Percentiles rank a stretch among this genome's conserved stretches.
phyloP scores from a whole-genome alignment of 2,113 vertebrate genomes.

The Lontra canadensis region DNA sequence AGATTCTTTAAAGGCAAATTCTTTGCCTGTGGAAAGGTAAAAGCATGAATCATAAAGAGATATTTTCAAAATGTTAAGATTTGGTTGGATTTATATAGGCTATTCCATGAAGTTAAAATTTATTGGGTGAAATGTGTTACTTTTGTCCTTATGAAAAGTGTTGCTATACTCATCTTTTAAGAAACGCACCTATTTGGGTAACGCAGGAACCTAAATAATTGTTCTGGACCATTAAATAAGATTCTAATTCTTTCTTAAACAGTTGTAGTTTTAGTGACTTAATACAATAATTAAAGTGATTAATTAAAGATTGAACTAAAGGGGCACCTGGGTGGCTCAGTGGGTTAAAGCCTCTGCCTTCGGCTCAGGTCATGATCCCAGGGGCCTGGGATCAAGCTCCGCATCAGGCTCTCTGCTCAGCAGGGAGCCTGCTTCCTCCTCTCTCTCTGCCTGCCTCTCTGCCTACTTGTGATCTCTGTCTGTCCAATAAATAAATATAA shows the following conservation, averaged over 20 bases:
- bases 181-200: not conserved
- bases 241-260: not conserved
- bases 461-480: too few species aligned
- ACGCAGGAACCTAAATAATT: not conserved
- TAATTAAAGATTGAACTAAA: not conserved
- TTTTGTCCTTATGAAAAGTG: not conserved
- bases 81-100: not conserved
- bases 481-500: too few species aligned
- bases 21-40: not conserved
- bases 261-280: conserved; percentile 23
- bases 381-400: too few species aligned
- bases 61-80: not conserved
- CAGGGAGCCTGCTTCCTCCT: too few species aligned
- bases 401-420: too few species aligned
- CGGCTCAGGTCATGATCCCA: too few species aligned
- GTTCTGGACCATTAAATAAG: not conserved
- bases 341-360: too few species aligned
- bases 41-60: not conserved
- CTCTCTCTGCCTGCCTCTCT: too few species aligned
- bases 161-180: not conserved
- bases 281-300: not conserved
- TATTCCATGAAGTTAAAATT: not conserved
- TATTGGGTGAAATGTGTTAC: not conserved
- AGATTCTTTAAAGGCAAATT: not conserved
- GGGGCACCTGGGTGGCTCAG: too few species aligned